These are phyloP conservation scores for Caretta caretta DNA, from an alignment of 2,113 vertebrate genomes.

Conservation along the genomic window DNA sequence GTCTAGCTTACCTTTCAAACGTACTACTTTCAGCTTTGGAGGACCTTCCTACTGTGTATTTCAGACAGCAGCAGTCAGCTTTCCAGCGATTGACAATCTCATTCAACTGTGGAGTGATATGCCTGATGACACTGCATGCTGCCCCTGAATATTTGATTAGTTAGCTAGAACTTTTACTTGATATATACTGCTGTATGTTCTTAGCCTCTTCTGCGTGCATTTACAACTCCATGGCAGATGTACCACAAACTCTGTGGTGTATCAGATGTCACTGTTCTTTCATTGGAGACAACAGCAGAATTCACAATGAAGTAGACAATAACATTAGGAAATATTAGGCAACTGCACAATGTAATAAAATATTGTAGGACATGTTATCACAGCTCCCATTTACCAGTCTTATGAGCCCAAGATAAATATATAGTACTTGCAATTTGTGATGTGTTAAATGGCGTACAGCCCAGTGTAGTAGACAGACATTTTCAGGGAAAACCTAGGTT, in stretches of 20 bases:
- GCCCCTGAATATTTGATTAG: conserved; percentile 59
- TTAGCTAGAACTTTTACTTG: conserved; percentile 59
- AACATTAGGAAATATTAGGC: conserved; percentile 24
- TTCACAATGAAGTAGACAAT: conserved; percentile 68
- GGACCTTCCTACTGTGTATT: background rate
- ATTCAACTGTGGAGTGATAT: conserved; percentile 36
- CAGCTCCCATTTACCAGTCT: background rate
- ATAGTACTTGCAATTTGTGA: background rate
- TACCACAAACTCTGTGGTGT: conserved; percentile 73
- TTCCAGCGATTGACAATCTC: conserved; percentile 58
- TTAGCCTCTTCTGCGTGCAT: conserved; percentile 62
- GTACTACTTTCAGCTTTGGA: background rate
- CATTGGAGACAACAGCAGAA: conserved; percentile 60
- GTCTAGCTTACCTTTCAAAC: background rate
- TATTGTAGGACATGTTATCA: background rate
- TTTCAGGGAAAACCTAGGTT: background rate
- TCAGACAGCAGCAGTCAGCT: conserved; percentile 36
- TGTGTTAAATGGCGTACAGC: background rate
- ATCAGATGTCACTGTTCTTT: conserved; percentile 74
- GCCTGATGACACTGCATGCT: conserved; percentile 35
- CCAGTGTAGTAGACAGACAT: background rate
- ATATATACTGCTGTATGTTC: conserved; percentile 36
- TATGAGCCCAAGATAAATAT: background rate
- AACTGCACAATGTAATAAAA: conserved; percentile 17
- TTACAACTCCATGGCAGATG: conserved; percentile 71